Evolutionary conservation across 2,113 vertebrate genomes (phyloP), one percentile per base, ranked within the genome.

Genomic region (Anarhynchus alexandrinus): DNA sequence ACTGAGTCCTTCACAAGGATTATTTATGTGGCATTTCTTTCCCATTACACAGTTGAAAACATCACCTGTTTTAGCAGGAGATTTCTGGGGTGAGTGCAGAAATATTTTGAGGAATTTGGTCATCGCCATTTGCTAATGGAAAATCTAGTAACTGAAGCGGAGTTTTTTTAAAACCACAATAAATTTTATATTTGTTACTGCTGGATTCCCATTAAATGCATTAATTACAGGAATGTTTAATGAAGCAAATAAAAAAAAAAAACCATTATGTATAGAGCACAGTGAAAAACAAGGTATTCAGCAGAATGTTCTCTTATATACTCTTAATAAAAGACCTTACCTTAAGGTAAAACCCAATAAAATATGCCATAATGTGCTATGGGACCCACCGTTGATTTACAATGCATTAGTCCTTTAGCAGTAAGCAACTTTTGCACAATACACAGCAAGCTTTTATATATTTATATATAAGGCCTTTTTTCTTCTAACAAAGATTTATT

Each of bases 191-290:
- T 97, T 97, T 97, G 95, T 97, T 97, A 97, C 98, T 95, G 95
- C 97, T 98, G 94, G 94, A 97, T 98, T 97, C 97, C 97, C 95
- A 98, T 98, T 97, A 98, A 98, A 98, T 92, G 59, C 96, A 98
- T 98, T 98, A 98, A 98, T 98, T 98, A 97, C 94, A 98, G 94
- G 95, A 97, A 97, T 95, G 97, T 97, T 98, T 98, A 98, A 98
- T 97, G 97, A 97, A 98, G 92, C 88, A 98, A 97, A 94, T 79
- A 62, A 94, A 94, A 96, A 93, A 96, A 96, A 81, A 88, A 11
- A 6, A 3, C 20, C 95, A 97, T 97, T 98, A 98, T 97, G 93
- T 97, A 93, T 93, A 97, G 77, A 93, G 88, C 79, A 96, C 96
- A 95, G 88, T 97, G 95, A 96, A 97, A 98, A 98, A 98, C 96